Percentiles rank a stretch among this genome's conserved stretches.
Evolutionary conservation across 2,888 invertebrate species (phyloP).

Genomic region (Eupithecia vulgata): DNA sequence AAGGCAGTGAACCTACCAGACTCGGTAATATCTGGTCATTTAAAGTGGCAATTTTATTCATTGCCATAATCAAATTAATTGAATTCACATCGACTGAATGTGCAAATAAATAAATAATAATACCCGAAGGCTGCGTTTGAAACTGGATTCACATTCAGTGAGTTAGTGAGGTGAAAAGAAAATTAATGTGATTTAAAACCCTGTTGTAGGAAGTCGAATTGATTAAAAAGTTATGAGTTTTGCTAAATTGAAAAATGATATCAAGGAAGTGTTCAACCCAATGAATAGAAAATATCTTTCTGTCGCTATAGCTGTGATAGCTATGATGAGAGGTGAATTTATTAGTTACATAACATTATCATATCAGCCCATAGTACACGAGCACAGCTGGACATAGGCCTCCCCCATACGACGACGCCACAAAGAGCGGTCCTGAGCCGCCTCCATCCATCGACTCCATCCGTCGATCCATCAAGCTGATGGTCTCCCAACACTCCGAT

Average conservation of each 20-base stretch:
- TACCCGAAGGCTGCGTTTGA: constrained; percentile 42
- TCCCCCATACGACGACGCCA: too few species aligned
- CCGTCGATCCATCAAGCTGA: too few species aligned
- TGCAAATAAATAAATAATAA: constrained; percentile 53
- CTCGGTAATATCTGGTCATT: constrained; percentile 24
- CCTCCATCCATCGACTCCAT: too few species aligned
- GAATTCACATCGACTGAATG: constrained; percentile 56
- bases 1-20: not conserved
- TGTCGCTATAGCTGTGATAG: not conserved
- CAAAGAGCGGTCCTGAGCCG: too few species aligned
- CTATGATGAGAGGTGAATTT: too few species aligned
- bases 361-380: too few species aligned
- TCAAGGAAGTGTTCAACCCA: constrained; percentile 11
- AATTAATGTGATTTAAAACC: constrained; percentile 34
- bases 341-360: too few species aligned
- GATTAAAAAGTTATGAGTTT: constrained; percentile 22
- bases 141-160: constrained; percentile 19
- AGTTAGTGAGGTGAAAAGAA: constrained; percentile 35
- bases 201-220: constrained; percentile 26
- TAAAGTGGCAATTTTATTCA: constrained; percentile 52
- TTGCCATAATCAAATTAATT: constrained; percentile 58
- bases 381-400: too few species aligned
- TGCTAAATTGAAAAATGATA: constrained; percentile 15
- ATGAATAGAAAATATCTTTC: not conserved
- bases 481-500: too few species aligned